Conservation (phyloP, 1,140 invertebrate genomes). For the Neodiprion pinetum region DNA sequence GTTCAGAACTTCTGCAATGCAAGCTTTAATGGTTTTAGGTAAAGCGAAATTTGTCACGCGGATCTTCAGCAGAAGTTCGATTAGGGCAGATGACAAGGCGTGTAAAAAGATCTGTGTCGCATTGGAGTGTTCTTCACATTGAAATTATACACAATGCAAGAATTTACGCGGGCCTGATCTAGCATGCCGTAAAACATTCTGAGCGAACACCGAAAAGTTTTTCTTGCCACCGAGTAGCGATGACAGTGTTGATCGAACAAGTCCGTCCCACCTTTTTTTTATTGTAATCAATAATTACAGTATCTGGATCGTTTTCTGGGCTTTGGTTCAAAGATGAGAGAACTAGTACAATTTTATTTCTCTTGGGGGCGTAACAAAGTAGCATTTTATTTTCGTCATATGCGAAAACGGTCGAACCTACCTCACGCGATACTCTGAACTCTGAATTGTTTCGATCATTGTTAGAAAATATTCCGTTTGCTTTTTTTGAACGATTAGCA, state of each 20-base stretch:
- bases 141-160: slow-evolving; percentile 24
- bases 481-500: slow-evolving; percentile 42
- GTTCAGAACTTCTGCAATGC: too few species aligned
- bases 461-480: slow-evolving; percentile 41
- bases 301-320: slow-evolving; percentile 27
- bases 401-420: slow-evolving; percentile 32
- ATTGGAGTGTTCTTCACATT: too few species aligned
- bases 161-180: slow-evolving; percentile 44
- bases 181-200: slow-evolving; percentile 41
- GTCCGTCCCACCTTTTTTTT: slow-evolving; percentile 57
- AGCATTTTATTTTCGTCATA: slow-evolving; percentile 36
- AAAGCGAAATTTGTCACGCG: too few species aligned
- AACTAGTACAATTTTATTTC: slow-evolving; percentile 39
- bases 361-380: slow-evolving; percentile 40
- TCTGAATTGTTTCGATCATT: slow-evolving; percentile 43
- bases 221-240: slow-evolving; percentile 42
- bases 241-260: slow-evolving; percentile 49
- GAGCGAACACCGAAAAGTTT: slow-evolving; percentile 52
- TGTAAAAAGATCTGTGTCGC: too few species aligned
- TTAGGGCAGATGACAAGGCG: too few species aligned
- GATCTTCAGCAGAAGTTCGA: too few species aligned
- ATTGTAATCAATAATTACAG: slow-evolving; percentile 47
- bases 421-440: slow-evolving; percentile 26
- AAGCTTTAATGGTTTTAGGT: too few species aligned
- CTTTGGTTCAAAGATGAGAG: slow-evolving; percentile 25